phyloP scores from a whole-genome alignment of 2,888 invertebrate species.

The Mimachlamys varia region DNA sequence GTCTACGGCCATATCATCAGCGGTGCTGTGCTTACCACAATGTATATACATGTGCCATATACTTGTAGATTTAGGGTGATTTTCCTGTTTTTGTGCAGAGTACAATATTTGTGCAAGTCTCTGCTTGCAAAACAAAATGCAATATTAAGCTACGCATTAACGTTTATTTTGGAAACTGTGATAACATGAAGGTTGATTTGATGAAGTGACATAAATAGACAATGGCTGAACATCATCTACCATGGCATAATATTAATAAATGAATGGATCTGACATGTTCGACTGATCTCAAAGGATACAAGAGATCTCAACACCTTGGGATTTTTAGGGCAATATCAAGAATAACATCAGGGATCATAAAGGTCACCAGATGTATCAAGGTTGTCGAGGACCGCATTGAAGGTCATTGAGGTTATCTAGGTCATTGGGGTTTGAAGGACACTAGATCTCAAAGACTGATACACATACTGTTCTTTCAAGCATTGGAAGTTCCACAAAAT shows the following conservation, averaged over 20 bases:
- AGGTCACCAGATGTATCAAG: too few species aligned
- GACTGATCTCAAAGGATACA: background rate
- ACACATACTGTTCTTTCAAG: background rate
- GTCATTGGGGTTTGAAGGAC: background rate
- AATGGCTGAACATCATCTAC: background rate
- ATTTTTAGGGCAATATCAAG: background rate
- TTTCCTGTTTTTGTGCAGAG: background rate
- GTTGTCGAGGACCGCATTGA: too few species aligned
- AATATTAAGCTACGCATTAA: conserved; percentile 13
- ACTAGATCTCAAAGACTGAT: background rate
- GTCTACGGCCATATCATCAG: conserved; percentile 27
- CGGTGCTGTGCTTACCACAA: conserved; percentile 28
- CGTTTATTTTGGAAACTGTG: conserved; percentile 5
- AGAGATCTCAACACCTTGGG: background rate
- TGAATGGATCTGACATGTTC: background rate
- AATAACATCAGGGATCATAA: background rate
- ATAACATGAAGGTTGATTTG: background rate
- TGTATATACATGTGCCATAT: conserved; percentile 20
- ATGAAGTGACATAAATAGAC: background rate
- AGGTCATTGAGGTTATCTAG: background rate
- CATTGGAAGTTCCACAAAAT: background rate
- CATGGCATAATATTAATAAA: conserved; percentile 9
- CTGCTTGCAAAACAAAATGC: conserved; percentile 1
- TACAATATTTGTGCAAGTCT: background rate
- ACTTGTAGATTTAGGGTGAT: conserved; percentile 23